Evolutionary conservation across 2,113 vertebrate genomes (phyloP).

Genomic region (Eidolon helvum): DNA sequence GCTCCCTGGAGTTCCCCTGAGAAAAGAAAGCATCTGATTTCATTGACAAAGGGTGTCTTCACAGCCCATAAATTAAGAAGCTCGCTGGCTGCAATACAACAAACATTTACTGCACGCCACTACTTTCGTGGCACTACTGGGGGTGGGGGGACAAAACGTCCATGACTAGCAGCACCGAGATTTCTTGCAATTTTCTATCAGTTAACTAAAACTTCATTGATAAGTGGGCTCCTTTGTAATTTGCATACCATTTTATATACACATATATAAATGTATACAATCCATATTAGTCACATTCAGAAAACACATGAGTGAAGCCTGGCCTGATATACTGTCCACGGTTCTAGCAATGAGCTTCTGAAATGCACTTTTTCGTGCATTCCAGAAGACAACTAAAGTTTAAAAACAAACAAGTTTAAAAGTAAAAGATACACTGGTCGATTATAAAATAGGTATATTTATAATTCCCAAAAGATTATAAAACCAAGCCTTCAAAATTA

Average conservation of each 20-base stretch:
- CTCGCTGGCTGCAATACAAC: neutral
- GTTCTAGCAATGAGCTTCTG: neutral
- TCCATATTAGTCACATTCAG: neutral
- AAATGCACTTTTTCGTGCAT: neutral
- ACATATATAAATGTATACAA: neutral
- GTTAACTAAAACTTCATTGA: neutral
- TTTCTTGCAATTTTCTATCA: neutral
- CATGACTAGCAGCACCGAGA: neutral
- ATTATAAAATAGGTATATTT: neutral
- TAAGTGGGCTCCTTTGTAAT: neutral
- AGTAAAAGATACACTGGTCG: neutral
- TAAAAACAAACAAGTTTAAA: neutral
- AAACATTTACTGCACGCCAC: neutral
- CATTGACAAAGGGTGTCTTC: neutral
- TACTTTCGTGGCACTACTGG: neutral
- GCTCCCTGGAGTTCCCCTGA: conserved; percentile 40
- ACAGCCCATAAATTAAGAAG: neutral
- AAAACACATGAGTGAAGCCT: neutral
- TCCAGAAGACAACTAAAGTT: neutral
- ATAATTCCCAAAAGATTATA: neutral
- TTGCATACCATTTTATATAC: neutral
- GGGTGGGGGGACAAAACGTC: neutral
- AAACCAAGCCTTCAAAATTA: neutral
- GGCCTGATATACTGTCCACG: neutral
- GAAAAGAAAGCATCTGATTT: neutral